Evolutionary conservation across 2,797 vertebrate genomes (phyloP).

Genomic region (Spinibarbus caldwelli): DNA sequence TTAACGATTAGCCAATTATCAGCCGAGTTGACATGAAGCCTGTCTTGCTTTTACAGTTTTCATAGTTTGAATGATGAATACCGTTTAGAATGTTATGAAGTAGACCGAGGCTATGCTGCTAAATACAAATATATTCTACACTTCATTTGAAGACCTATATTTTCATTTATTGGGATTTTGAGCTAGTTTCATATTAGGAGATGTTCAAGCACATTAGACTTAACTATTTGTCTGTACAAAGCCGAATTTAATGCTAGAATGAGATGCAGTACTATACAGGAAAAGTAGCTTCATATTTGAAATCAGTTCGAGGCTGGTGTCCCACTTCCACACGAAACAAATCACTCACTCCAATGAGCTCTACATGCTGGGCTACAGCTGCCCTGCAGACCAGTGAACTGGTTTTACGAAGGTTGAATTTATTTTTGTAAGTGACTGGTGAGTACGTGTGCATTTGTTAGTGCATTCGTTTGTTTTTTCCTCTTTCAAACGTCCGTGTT

Average conservation of each 20-base stretch:
- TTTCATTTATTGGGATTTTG: too few species aligned
- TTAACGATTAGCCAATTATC: constrained; percentile 69
- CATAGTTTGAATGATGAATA: constrained; percentile 76
- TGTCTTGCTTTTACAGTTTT: constrained; percentile 79
- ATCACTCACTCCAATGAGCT: constrained; percentile 74
- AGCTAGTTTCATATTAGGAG: constrained; percentile 77
- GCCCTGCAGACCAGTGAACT: constrained; percentile 73
- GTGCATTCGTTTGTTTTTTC: constrained; percentile 65
- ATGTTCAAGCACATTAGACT: constrained; percentile 79
- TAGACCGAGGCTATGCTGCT: constrained; percentile 82
- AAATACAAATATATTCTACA: constrained; percentile 74
- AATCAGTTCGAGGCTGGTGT: constrained; percentile 69
- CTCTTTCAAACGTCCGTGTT: constrained; percentile 59
- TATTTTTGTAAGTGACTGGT: constrained; percentile 87
- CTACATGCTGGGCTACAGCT: constrained; percentile 76
- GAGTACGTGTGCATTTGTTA: constrained; percentile 79
- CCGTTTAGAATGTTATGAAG: constrained; percentile 75
- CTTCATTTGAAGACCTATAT: constrained; percentile 68
- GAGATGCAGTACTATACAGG: constrained; percentile 69
- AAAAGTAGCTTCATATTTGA: constrained; percentile 67
- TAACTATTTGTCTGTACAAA: constrained; percentile 76
- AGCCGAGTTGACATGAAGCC: constrained; percentile 72
- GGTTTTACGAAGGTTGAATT: constrained; percentile 81
- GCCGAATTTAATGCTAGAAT: constrained; percentile 73
- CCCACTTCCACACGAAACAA: constrained; percentile 64